Conservation (phyloP, 2,888 invertebrate species). For the Hypselothyrea guttata region DNA sequence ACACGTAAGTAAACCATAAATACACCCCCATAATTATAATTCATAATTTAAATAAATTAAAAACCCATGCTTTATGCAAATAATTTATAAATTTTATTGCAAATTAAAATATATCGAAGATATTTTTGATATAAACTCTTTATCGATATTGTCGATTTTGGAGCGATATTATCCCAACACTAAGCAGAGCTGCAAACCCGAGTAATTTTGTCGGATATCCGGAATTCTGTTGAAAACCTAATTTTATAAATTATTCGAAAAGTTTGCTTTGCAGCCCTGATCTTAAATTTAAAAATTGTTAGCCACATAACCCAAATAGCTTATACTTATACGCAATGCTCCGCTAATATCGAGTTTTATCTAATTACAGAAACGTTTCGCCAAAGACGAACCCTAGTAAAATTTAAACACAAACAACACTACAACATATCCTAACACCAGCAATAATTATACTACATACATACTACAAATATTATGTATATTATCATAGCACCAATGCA, state of each 20-base stretch:
- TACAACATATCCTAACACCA: slow-evolving; percentile 44
- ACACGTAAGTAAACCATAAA: slow-evolving; percentile 17
- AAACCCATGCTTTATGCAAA: not conserved
- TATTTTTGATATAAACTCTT: too few species aligned
- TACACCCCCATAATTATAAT: slow-evolving; percentile 3
- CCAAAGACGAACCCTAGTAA: slow-evolving; percentile 79
- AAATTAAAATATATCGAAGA: too few species aligned
- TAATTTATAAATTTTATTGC: slow-evolving; percentile 7
- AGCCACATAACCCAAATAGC: slow-evolving; percentile 1
- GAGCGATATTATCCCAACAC: too few species aligned
- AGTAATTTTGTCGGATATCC: too few species aligned
- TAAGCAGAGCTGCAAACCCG: too few species aligned
- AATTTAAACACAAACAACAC: slow-evolving; percentile 41
- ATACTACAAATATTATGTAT: slow-evolving; percentile 25
- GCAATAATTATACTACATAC: slow-evolving; percentile 16
- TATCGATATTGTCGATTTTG: too few species aligned
- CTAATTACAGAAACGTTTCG: slow-evolving; percentile 84
- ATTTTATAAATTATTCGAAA: too few species aligned
- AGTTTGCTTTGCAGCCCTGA: too few species aligned
- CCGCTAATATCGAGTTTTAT: slow-evolving; percentile 54
- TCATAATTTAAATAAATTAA: too few species aligned
- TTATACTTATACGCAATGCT: slow-evolving; percentile 14
- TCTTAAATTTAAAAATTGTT: not conserved
- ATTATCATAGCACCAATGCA: slow-evolving; percentile 51
- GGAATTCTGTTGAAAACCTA: too few species aligned